These are phyloP conservation scores for Kryptolebias marmoratus DNA, from an alignment of 2,113 vertebrate species.

Conservation along the genomic window DNA sequence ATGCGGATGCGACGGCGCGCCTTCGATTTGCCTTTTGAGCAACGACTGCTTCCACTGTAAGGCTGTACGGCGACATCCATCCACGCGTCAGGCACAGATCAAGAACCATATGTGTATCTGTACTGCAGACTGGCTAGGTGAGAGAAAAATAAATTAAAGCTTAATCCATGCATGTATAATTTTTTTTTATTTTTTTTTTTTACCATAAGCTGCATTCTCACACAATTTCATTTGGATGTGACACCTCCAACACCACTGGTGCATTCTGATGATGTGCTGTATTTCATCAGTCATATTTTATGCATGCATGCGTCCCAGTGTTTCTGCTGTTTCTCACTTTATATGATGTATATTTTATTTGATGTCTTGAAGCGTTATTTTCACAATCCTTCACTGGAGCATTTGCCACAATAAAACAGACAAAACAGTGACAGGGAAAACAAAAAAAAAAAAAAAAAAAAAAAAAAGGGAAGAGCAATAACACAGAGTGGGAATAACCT, in stretches of 20 bases:
- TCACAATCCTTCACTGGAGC: background rate
- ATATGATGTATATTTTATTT: background rate
- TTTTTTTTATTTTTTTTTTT: background rate
- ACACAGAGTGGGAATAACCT: background rate
- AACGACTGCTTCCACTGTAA: background rate
- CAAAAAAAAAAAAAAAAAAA: background rate
- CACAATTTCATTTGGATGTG: conserved; percentile 5
- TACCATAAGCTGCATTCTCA: conserved; percentile 12
- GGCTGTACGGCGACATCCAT: conserved; percentile 4
- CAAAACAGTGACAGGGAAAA: conserved; percentile 5
- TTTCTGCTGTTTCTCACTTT: conserved; percentile 7
- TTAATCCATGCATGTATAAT: conserved; percentile 33
- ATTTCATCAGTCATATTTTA: conserved; percentile 6
- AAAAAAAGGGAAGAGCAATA: conserved; percentile 6
- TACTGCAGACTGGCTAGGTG: conserved; percentile 17
- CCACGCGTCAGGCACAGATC: conserved; percentile 30
- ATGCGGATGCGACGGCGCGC: background rate
- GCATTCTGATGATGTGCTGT: conserved; percentile 1
- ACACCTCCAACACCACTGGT: conserved; percentile 13
- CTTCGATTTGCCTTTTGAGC: background rate
- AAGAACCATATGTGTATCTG: conserved; percentile 28
- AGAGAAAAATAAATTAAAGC: background rate
- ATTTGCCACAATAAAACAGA: background rate
- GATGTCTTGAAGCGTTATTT: background rate
- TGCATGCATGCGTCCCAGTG: background rate